Base-by-base conservation (phyloP, 2,113 vertebrate species). In the Callopanchax toddi region DNA sequence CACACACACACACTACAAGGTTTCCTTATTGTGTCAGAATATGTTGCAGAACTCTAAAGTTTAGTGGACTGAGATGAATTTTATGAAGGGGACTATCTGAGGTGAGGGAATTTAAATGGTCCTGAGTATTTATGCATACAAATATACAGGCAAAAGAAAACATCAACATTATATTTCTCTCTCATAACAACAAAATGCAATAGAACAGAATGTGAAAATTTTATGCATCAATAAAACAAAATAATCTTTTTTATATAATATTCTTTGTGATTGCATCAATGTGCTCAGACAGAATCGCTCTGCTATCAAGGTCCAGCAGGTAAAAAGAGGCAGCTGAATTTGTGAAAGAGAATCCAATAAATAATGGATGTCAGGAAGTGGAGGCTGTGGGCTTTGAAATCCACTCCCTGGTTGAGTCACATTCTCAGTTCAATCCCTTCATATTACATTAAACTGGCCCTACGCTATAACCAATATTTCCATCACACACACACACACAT, bases 291-390 rank as follows among this genome's bases (percentile, higher is more conserved):
- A 71, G 40, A 62, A 23, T 21, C 52, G 29, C 29, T 65, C 25
- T 59, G 23, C 36, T 50, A 21, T 70, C 29, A 60, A 5, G 69
- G 59, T 50, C 74, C 52, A 60, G 76, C 64, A 82, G 81, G 79
- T 85, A 67, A 76, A n/a, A 78, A 82, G 64, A 61, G 55, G 36
- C 5, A 16, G 11, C 74, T 71, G 63, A 74, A 79, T 55, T 50
- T 83, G 67, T 85, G 82, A 83, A 79, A 83, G 71, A 43, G 61
- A 76, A 32, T 62, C 58, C 45, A 48, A 83, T 87, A 83, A 86
- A 86, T 87, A 87, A 83, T 86, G 67, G 71, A 87, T 86, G 83
- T 59, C 76, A 78, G 69, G 78, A 85, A 55, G 73, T 82, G 79
- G 74, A 83, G 77, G 75, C 76, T 76, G 81, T 70, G 40, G 17